phyloP scores from a whole-genome alignment of 2,113 vertebrate genomes.

The Orthonyx spaldingii region DNA sequence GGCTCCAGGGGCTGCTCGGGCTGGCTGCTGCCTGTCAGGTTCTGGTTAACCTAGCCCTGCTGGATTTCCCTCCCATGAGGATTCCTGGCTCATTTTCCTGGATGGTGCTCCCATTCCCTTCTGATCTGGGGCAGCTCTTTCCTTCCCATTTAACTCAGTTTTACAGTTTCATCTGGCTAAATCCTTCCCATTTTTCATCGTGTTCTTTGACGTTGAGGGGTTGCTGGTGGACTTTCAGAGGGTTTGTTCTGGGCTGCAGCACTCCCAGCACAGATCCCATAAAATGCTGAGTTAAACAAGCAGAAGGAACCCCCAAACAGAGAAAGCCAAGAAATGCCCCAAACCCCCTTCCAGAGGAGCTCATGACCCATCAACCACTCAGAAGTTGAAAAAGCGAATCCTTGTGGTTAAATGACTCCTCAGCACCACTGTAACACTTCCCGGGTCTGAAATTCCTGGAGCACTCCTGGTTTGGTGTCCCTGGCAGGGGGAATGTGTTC shows the following conservation, averaged over 20 bases:
- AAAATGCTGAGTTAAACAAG: accelerated
- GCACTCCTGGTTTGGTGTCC: neutral
- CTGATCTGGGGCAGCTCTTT: neutral
- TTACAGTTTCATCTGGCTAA: accelerated
- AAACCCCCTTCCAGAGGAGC: neutral
- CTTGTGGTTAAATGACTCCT: neutral
- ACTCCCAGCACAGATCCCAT: neutral
- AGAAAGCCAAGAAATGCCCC: neutral
- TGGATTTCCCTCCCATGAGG: neutral
- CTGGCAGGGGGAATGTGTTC: accelerated
- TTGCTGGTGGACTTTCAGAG: neutral
- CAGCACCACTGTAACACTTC: accelerated
- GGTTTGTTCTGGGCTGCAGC: neutral
- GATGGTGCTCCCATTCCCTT: neutral
- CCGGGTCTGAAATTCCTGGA: accelerated
- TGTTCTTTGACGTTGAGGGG: accelerated
- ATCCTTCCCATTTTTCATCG: neutral
- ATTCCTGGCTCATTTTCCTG: neutral
- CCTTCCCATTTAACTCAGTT: neutral
- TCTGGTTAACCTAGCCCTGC: neutral
- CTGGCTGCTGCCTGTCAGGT: neutral
- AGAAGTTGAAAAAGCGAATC: neutral
- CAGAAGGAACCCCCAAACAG: neutral
- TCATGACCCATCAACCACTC: neutral
- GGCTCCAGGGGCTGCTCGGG: neutral